These are phyloP conservation scores for Chelidonichthys spinosus DNA, from an alignment of 2,797 vertebrate genomes.

Conservation along the genomic window DNA sequence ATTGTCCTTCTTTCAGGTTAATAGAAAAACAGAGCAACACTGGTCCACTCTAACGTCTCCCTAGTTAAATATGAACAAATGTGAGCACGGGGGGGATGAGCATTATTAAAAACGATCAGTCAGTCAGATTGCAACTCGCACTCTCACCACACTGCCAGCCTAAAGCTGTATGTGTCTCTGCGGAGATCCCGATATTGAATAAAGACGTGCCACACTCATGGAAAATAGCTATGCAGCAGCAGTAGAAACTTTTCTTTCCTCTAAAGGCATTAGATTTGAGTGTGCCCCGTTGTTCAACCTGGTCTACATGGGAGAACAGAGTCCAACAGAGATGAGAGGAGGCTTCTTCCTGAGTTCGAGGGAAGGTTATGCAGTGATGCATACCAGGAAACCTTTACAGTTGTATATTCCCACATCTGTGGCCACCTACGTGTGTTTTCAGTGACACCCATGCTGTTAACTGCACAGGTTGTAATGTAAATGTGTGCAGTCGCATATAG, in stretches of 20 bases:
- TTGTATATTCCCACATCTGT: slow-evolving; percentile 2
- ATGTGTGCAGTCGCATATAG: background rate
- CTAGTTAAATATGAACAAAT: slow-evolving; percentile 68
- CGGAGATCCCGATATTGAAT: slow-evolving; percentile 64
- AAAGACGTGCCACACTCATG: slow-evolving; percentile 59
- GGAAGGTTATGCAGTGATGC: background rate
- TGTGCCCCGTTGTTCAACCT: slow-evolving; percentile 27
- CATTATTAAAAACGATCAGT: slow-evolving; percentile 78
- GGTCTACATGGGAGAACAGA: slow-evolving; percentile 42
- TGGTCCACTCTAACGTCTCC: slow-evolving; percentile 41
- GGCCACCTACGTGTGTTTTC: slow-evolving; percentile 7
- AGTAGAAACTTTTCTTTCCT: slow-evolving; percentile 38
- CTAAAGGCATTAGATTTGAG: slow-evolving; percentile 46
- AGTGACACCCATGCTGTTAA: background rate
- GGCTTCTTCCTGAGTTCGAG: slow-evolving; percentile 8
- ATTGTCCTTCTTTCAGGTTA: slow-evolving; percentile 50
- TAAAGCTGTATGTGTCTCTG: slow-evolving; percentile 58
- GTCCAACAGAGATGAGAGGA: slow-evolving; percentile 34
- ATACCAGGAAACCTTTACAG: background rate
- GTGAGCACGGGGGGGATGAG: slow-evolving; percentile 32
- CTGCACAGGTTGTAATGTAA: slow-evolving; percentile 20
- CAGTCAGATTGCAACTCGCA: slow-evolving; percentile 66
- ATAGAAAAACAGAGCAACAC: slow-evolving; percentile 42
- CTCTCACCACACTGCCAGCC: slow-evolving; percentile 52
- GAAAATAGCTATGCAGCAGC: slow-evolving; percentile 61